Evolutionary conservation across 2,888 invertebrate species (phyloP), one percentile per base, ranked within the genome.

Genomic region (Caenorhabditis sp.): DNA sequence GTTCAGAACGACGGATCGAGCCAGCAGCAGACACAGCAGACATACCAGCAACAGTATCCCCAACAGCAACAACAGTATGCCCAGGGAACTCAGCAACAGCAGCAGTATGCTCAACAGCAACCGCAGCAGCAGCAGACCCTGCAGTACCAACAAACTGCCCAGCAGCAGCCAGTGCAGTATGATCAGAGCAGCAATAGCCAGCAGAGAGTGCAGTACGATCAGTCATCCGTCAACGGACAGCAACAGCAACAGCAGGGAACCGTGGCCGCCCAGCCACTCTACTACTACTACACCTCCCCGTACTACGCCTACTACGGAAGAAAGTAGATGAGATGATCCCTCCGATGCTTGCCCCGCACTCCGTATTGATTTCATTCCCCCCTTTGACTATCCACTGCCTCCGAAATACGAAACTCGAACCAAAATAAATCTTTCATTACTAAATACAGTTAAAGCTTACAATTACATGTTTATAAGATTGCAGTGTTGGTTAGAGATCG

Each of bases 251-350:
- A 44, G 26, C 53, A 67, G 40, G 71, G 67, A 69, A n/a, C 70
- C 20, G 79, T 67, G 11, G 82, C 76, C 37, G 70, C 83, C 26
- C 79, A 71, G 28, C 83, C 85, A 58, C 24, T 82, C 22, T 82
- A 81, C 58, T 85, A 80, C 70, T 80, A 83, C 64, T 80, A 76
- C 61, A 79, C 85, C 3, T 83, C 78, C 55, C 83, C 83, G 67
- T 83, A 80, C 44, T 76, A 80, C 47, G 83, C 83, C 55, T 81
- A 81, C 26, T 58, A 64, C 68, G 85, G 85, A 76, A 83, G 68
- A 64, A 83, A 85, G 77, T 85, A 82, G 64, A 78, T 18, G 2
- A 40, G n/a, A n/a, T 35, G 32, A 32, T 32, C 32, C 1, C 40
- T 13, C 9, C 35, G n/a, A n/a, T 32, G 11, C 40, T 40, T 65